Evolutionary conservation across 2,888 invertebrate species (phyloP).

Genomic region (Drosophila infuscata): DNA sequence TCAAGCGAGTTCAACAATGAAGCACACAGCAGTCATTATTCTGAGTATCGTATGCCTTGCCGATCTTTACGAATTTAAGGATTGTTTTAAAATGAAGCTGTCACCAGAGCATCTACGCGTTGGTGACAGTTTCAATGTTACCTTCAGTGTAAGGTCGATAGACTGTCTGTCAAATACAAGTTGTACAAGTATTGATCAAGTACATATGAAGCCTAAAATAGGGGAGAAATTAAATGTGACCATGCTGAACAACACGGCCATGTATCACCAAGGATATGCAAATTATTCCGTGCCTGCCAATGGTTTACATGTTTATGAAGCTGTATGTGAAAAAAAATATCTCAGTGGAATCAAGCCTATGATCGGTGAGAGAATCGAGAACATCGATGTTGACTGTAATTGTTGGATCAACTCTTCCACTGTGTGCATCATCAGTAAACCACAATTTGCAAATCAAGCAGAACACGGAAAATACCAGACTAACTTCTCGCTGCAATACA

Average conservation of each 20-base stretch:
- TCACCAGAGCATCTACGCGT: neutral
- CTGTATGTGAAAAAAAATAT: rapidly evolving
- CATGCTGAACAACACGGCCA: neutral
- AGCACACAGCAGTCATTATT: neutral
- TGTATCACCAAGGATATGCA: neutral
- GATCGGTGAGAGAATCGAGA: neutral
- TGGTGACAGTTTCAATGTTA: neutral
- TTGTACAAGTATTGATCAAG: neutral
- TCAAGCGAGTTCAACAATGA: neutral
- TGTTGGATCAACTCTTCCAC: rapidly evolving
- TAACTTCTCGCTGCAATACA: neutral
- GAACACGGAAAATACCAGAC: too few relatives aligned
- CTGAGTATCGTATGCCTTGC: neutral
- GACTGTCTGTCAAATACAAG: neutral
- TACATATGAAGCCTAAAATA: neutral
- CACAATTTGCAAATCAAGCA: neutral
- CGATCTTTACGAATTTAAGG: rapidly evolving
- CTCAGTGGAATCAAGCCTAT: rapidly evolving
- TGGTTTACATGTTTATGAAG: neutral
- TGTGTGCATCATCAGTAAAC: neutral
- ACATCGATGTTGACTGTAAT: rapidly evolving
- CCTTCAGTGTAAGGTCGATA: neutral
- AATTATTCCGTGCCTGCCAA: neutral
- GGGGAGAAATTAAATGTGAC: neutral
- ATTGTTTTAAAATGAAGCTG: neutral